phyloP scores from a whole-genome alignment of 2,797 vertebrate species.

The Sylvilagus floridanus region DNA sequence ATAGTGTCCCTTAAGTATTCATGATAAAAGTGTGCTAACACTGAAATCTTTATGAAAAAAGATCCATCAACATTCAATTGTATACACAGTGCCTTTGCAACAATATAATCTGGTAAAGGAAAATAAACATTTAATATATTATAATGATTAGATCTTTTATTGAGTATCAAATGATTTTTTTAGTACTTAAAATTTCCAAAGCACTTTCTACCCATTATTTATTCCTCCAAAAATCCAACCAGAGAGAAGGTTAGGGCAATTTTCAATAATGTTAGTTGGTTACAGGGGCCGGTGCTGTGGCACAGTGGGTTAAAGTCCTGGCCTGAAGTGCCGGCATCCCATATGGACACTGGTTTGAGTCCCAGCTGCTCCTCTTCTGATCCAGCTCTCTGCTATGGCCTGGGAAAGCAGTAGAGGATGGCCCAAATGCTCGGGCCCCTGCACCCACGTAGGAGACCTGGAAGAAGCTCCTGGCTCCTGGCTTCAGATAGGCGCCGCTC shows the following conservation, averaged over 20 bases:
- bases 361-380: too few relatives aligned
- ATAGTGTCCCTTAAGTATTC: background rate
- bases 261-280: constrained; percentile 40
- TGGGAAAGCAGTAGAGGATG: too few relatives aligned
- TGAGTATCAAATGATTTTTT: constrained; percentile 32
- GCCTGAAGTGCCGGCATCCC: too few relatives aligned
- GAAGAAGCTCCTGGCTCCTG: too few relatives aligned
- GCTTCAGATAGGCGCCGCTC: too few relatives aligned
- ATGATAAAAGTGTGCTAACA: background rate
- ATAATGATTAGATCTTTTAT: constrained; percentile 40
- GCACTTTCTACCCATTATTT: constrained; percentile 69
- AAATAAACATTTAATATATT: constrained; percentile 60
- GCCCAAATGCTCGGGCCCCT: too few relatives aligned
- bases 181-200: constrained; percentile 48
- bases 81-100: background rate
- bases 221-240: constrained; percentile 59
- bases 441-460: too few relatives aligned
- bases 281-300: background rate
- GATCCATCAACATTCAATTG: background rate
- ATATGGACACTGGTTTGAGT: too few relatives aligned
- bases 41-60: constrained; percentile 5
- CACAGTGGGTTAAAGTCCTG: too few relatives aligned
- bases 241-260: background rate
- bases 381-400: too few relatives aligned
- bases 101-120: constrained; percentile 13